These are phyloP conservation scores for Brachyptera putata DNA, from an alignment of 2,888 invertebrate species.

Conservation along the genomic window DNA sequence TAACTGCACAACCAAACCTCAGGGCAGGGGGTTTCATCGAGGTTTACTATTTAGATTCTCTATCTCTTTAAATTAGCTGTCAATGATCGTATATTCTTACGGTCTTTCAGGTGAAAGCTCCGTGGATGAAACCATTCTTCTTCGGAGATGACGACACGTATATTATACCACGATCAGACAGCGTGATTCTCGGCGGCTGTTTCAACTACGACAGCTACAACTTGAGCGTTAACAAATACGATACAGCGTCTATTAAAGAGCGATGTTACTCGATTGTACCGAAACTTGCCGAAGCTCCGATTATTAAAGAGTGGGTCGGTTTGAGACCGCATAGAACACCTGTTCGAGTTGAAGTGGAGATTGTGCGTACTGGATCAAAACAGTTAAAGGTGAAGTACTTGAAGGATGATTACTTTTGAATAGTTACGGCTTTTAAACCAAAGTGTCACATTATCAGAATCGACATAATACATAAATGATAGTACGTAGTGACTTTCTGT, in stretches of 20 bases:
- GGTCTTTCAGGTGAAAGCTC: constrained; percentile 74
- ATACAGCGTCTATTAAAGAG: constrained; percentile 71
- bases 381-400: constrained; percentile 27
- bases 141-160: constrained; percentile 85
- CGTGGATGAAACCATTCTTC: constrained; percentile 85
- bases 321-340: constrained; percentile 72
- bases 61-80: too few species aligned
- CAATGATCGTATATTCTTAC: too few species aligned
- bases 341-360: constrained; percentile 68
- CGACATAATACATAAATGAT: too few species aligned
- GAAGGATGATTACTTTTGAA: neutral
- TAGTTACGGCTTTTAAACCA: too few species aligned
- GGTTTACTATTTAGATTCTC: too few species aligned
- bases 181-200: constrained; percentile 81
- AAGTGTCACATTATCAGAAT: too few species aligned
- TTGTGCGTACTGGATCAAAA: constrained; percentile 33
- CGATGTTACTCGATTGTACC: constrained; percentile 75
- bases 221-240: constrained; percentile 60
- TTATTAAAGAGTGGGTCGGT: constrained; percentile 67
- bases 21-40: too few species aligned
- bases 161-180: constrained; percentile 71
- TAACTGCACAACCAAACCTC: too few species aligned
- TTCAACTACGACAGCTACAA: constrained; percentile 78
- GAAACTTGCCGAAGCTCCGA: constrained; percentile 50
- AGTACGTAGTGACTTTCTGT: too few species aligned